Base-by-base conservation (phyloP, 2,797 vertebrate species). In the Galago senegalensis region DNA sequence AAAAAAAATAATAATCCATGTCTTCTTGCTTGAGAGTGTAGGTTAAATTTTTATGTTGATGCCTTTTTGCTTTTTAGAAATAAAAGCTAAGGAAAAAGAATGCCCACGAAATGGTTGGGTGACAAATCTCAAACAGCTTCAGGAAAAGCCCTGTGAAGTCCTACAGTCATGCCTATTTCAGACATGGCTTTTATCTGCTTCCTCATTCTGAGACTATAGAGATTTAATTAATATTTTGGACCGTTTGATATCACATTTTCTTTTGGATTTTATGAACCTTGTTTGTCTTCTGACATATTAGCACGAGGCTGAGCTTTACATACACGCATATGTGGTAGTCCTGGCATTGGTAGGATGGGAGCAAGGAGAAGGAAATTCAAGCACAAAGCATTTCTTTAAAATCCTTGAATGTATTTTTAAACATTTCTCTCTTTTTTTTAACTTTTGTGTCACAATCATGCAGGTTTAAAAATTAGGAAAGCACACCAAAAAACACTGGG, bases 61-160 rank as follows among this genome's bases (percentile, higher is more conserved):
- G 63, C 14, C 83, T 92, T 89, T 67, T 89, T 69, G 83, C 96
- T 96, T 96, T 84, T 86, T 69, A 79, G 17, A 70, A 95, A 65
- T 76, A 94, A 91, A 93, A 0, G n/a, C 88, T 46, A 34, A 60
- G 53, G 25, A 87, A 56, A 89, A 85, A 67, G 61, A 86, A 82
- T 40, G 61, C n/a, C 16, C 25, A 60, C 72, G 61, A 43, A 80
- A 94, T 43, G 77, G 94, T 97, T 88, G 76, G 89, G 96, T 95
- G 88, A 96, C 97, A 97, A 94, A 96, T 93, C 97, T 95, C 96
- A 96, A 97, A 97, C 97, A 97, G 97, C 98, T 97, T 37, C 53
- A 97, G 97, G 96, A 96, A 97, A 97, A 96, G 91, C 94, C 95
- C 91, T 89, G 96, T 97, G 81, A 87, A 92, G 96, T 96, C 88